Evolutionary conservation across 2,888 invertebrate species (phyloP).

Genomic region (Erebia aethiops): DNA sequence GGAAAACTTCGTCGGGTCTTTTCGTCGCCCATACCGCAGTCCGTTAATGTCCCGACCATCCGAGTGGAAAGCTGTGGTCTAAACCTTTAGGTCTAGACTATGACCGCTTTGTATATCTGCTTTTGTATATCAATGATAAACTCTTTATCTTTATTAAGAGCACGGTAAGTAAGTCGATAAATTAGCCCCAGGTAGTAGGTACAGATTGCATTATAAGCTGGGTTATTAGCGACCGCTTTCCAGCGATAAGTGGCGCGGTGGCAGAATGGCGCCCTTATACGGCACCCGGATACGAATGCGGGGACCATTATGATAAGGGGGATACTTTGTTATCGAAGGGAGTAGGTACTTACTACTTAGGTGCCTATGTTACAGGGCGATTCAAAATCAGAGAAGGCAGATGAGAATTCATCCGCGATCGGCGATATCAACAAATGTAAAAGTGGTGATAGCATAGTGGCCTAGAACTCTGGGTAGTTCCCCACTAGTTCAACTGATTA

Average conservation of each 20-base stretch:
- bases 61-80: no score
- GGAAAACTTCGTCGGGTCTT: no score
- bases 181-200: constrained; percentile 43
- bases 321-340: constrained; percentile 16
- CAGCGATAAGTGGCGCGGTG: constrained; percentile 66
- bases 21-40: no score
- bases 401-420: no score
- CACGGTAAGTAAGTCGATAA: constrained; percentile 51
- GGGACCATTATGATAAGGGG: constrained; percentile 49
- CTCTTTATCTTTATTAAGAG: constrained; percentile 50
- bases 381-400: no score
- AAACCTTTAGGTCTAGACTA: no score
- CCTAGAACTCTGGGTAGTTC: no score
- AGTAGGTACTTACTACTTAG: neutral
- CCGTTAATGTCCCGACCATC: no score
- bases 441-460: no score
- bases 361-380: no score
- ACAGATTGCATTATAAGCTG: constrained; percentile 47
- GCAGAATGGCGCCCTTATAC: constrained; percentile 68
- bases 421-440: no score
- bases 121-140: constrained; percentile 42
- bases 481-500: no score
- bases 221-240: constrained; percentile 71
- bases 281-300: constrained; percentile 56
- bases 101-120: constrained; percentile 28